A percentile compares a stretch with the other conserved stretches of the same genome.
phyloP scores from a whole-genome alignment of 2,888 invertebrate genomes.

The Tiliacea aurago region DNA sequence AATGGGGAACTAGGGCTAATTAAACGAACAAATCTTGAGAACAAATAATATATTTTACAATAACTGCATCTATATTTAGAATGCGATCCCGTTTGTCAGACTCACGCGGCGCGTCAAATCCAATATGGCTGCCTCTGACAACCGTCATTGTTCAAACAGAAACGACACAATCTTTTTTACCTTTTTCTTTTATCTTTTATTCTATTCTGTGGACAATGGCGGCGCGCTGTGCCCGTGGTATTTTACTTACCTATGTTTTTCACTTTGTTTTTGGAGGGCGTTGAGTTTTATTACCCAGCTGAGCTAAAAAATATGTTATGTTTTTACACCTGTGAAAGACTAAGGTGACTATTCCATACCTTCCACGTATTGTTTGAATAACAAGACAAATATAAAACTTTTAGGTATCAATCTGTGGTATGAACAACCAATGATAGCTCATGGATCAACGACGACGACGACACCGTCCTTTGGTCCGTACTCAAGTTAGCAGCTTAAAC shows the following conservation, averaged over 20 bases:
- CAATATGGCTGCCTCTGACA: conserved; percentile 89
- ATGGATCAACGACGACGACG: background rate
- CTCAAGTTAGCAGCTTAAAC: background rate
- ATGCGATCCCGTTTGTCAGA: conserved; percentile 65
- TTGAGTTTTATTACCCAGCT: conserved; percentile 68
- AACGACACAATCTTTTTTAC: conserved; percentile 88
- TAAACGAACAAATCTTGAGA: conserved; percentile 12
- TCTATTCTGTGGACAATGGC: conserved; percentile 85
- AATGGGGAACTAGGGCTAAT: conserved; percentile 9
- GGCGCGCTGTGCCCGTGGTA: conserved; percentile 83
- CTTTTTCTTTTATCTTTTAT: conserved; percentile 83
- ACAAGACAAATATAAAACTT: background rate
- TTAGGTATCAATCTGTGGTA: background rate
- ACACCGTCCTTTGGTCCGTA: background rate
- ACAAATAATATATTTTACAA: conserved; percentile 47
- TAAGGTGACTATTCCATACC: background rate
- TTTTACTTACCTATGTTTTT: conserved; percentile 86
- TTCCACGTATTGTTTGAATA: background rate
- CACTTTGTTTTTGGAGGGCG: conserved; percentile 79
- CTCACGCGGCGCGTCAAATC: conserved; percentile 76
- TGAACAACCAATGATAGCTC: background rate
- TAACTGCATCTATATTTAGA: conserved; percentile 61
- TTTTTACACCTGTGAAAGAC: conserved; percentile 64
- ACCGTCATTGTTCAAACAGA: conserved; percentile 89
- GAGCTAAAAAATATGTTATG: conserved; percentile 66